Evolutionary conservation across 30 jellyfish, hydroid and myxozoan species (phyloP), one percentile per base, ranked within the genome.

Genomic region (Aurelia aurita complex sp. Pacific): DNA sequence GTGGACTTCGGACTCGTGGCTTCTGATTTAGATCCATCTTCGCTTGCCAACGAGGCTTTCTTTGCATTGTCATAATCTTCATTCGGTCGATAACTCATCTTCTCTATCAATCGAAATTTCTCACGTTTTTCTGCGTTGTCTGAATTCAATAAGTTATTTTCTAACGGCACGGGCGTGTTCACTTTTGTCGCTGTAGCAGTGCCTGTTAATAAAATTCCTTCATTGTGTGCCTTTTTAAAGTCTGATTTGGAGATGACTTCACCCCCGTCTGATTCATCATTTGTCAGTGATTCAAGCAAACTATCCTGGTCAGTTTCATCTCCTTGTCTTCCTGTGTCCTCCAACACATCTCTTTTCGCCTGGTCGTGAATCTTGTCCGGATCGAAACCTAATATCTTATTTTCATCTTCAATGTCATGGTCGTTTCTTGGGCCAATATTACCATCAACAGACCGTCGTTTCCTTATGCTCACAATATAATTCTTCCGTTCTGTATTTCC

Each of bases 191-290:
- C 89, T 16, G 52, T 64, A 34, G 80, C 89, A 50, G 89, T 33
- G n/a, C 80, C 80, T 3, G 89, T 63, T 51, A 64, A 2, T 19
- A 59, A 63, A 18, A 79, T 14, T 1, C 73, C 74, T 46, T 61
- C 36, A 42, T 40, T 36, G 4, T 69, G 76, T 19, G 83, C 18
- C 42, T 42, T 63, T 7, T 51, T 73, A 23, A 32, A 77, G 34
- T 50, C 64, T 38, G 33, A 70, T 18, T 46, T 36, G 15, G 66
- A 85, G 63, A 69, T 83, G 34, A 61, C 17, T 10, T 79, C 86
- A 66, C 69, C 94, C 34, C 91, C 96, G 57, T 74, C 96, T 36
- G 88, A 19, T 4, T 79, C 96, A 51, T 87, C 96, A 68, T 67
- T 79, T 1, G 84, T 73, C 65, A 87, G 50, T 17, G 90, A 77